Evolutionary conservation across 2,797 vertebrate species (phyloP), one percentile per base, ranked within the genome.

Genomic region (Scleropages formosus): DNA sequence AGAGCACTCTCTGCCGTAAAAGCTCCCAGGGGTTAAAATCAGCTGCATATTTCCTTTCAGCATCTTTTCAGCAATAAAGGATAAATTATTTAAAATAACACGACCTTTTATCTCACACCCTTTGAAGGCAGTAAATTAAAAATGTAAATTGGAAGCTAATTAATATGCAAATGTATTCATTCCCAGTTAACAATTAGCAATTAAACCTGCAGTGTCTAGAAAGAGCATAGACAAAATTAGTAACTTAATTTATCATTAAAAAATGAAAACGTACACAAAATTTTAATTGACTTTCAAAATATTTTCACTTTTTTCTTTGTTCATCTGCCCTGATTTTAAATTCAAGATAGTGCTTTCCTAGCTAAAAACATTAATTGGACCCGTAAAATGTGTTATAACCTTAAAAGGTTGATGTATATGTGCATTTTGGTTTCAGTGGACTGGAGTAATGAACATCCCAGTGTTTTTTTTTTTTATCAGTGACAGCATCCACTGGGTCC

Each of bases 31-130:
- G 92, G 93, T 94, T 95, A 95, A 95, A 94, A 93, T 93, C 91
- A 90, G 90, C 90, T 92, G 89, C 92, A 89, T 91, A 91, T 96
- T 95, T 94, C 93, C 94, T 96, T 95, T 95, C 94, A 96, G 95
- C 94, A 94, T 95, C 94, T 96, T 96, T 97, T 94, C 94, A 93
- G 93, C 94, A 96, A 96, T 96, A 96, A 95, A 95, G 95, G 95
- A 97, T 98, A 95, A 97, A 98, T 98, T 96, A 98, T 98, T 98
- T 96, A 97, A 98, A 98, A 98, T 96, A 98, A 98, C 95, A 96
- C 93, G 89, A 98, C 96, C 96, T 98, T 98, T 98, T 98, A 98
- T 98, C 96, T 97, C 95, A 92, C 94, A 95, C 95, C 95, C 96
- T 98, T 98, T 98, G 97, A 98, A 98, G 95, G 96, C 96, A 91